Base-by-base conservation (phyloP, 2,797 vertebrate species). In the Xenops minutus region DNA sequence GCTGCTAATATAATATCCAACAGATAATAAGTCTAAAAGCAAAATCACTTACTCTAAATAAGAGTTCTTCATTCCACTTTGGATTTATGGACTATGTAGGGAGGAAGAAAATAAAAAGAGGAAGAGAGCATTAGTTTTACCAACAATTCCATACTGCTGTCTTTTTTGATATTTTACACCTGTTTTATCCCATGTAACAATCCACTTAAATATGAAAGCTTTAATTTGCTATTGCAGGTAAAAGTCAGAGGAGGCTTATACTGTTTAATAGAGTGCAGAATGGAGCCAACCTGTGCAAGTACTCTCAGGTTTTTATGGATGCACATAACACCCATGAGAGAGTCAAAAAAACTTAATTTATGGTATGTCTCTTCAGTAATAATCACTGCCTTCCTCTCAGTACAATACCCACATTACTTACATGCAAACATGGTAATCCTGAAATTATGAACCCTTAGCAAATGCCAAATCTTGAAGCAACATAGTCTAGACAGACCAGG, bases 51-150 rank as follows among this genome's bases (percentile, higher is more conserved):
- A 99, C 99, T 97, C 98, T 98, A 95, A 99, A 99, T 76, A 98
- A 98, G 94, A 99, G 98, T 96, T 99, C 99, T 96, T 99, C 99
- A 24, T 99, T 99, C 99, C 99, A 99, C 91, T 99, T 99, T 67
- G 99, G 99, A 97, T 99, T 98, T 97, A 99, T 97, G 27, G 98
- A 99, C 99, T 98, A 41, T 51, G 91, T 5, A 12, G 3, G 8
- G 10, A 48, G 4, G 17, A 5, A 29, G 9, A n/a, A 3, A 14
- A 18, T 11, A 62, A 43, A 17, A 32, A 49, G 15, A 51, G 3
- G 16, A 46, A 66, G 3, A 85, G 6, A 85, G 19, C 9, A 74
- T 37, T 80, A 37, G 46, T 93, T 92, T 93, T 1, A 82, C 24
- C 23, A 16, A 52, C n/a, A 86, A 59, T 63, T 84, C 18, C 37